phyloP scores from a whole-genome alignment of 2,888 invertebrate genomes.

The Bembecia ichneumoniformis region DNA sequence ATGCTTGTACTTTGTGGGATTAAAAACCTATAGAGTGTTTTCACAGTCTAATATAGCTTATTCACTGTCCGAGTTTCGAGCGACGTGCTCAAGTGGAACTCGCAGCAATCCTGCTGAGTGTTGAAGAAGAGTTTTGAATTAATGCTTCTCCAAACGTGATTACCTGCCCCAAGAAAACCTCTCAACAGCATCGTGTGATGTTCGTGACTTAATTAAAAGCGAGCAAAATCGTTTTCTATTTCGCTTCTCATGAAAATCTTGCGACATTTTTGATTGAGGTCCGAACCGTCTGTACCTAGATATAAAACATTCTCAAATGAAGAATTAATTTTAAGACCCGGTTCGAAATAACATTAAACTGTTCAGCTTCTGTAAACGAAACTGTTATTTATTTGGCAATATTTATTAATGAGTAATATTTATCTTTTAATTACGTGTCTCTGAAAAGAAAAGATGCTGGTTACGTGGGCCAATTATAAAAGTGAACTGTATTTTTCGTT shows the following conservation, averaged over 20 bases:
- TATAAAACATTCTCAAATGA: too few species aligned
- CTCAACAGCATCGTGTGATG: constrained; percentile 29
- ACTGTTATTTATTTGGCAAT: too few species aligned
- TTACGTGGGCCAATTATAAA: too few species aligned
- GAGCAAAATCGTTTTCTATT: constrained; percentile 35
- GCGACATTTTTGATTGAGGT: not conserved
- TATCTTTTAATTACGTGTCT: too few species aligned
- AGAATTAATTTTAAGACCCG: too few species aligned
- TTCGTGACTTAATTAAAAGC: constrained; percentile 52
- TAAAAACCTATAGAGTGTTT: too few species aligned
- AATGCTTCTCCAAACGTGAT: constrained; percentile 50
- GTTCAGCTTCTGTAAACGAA: too few species aligned
- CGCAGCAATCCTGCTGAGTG: constrained; percentile 34
- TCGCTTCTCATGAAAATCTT: constrained; percentile 2
- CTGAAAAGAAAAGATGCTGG: too few species aligned
- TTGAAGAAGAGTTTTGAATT: constrained; percentile 46
- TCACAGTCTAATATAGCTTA: not conserved
- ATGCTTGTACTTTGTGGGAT: too few species aligned
- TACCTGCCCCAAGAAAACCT: constrained; percentile 39
- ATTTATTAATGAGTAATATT: too few species aligned
- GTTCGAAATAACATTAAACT: too few species aligned
- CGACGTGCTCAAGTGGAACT: constrained; percentile 46
- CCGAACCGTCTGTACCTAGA: not conserved
- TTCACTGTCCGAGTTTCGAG: constrained; percentile 5
- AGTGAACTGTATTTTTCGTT: too few species aligned